Conservation (phyloP, 2,888 invertebrate genomes). For the Harpalus rubripes region DNA sequence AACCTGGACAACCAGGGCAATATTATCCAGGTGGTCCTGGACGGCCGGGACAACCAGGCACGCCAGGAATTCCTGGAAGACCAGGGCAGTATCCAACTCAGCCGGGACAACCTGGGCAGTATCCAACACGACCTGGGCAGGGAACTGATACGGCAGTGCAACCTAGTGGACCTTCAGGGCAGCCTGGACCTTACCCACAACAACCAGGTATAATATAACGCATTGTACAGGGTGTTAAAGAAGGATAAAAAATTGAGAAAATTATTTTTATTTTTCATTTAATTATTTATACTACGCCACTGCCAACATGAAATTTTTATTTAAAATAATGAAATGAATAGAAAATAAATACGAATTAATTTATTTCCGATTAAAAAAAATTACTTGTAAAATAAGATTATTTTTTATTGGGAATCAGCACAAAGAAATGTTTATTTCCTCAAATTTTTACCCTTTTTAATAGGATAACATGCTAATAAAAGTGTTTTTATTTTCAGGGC, state of each 20-base stretch:
- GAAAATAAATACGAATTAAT: no score
- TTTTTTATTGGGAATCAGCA: no score
- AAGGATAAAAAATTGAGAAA: no score
- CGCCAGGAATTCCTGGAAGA: slow-evolving; percentile 68
- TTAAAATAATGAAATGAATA: no score
- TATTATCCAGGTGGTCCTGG: slow-evolving; percentile 76
- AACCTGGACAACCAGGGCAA: slow-evolving; percentile 77
- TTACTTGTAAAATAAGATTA: no score
- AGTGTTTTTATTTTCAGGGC: not conserved
- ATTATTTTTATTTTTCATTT: no score
- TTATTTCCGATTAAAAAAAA: no score
- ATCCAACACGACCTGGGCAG: slow-evolving; percentile 69
- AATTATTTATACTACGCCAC: no score
- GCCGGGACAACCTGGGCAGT: slow-evolving; percentile 64
- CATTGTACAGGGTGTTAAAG: no score
- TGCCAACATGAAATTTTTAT: no score
- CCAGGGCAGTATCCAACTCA: slow-evolving; percentile 56
- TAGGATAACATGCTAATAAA: not conserved
- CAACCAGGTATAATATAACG: slow-evolving; percentile 30
- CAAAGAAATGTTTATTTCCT: no score
- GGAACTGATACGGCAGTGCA: slow-evolving; percentile 68
- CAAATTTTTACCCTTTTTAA: no score
- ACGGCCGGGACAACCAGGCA: slow-evolving; percentile 68
- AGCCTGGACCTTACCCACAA: slow-evolving; percentile 55
- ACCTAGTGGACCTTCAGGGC: slow-evolving; percentile 46